These are phyloP conservation scores for Seriola rivoliana DNA, from an alignment of 2,113 vertebrate genomes.

Conservation along the genomic window DNA sequence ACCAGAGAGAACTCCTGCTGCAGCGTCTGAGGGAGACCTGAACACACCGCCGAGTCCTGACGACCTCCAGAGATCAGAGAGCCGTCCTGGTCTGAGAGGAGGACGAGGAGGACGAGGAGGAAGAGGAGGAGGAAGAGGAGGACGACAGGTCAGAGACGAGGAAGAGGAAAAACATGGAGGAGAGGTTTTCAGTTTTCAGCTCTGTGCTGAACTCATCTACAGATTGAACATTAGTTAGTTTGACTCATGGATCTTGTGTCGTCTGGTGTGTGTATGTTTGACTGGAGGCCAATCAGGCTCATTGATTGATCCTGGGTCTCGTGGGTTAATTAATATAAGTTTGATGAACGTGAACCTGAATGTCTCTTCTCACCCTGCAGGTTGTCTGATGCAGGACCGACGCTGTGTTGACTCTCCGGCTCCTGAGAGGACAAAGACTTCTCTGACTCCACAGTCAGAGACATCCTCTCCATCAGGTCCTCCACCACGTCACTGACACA, in stretches of 20 bases:
- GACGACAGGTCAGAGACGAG: background rate
- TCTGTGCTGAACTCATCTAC: too few species aligned
- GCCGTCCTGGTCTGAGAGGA: slow-evolving; percentile 85
- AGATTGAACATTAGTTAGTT: too few species aligned
- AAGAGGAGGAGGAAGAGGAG: too few species aligned
- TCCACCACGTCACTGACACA: slow-evolving; percentile 93
- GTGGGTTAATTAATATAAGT: too few species aligned
- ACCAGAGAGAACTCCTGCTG: slow-evolving; percentile 99
- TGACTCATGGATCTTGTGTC: too few species aligned
- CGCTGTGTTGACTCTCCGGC: slow-evolving; percentile 83
- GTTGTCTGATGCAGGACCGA: slow-evolving; percentile 79
- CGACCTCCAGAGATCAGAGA: slow-evolving; percentile 80
- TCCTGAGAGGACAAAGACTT: slow-evolving; percentile 89
- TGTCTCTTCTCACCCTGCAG: slow-evolving; percentile 65
- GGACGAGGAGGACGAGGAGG: background rate
- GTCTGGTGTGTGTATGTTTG: too few species aligned
- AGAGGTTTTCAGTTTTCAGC: too few species aligned
- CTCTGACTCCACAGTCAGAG: slow-evolving; percentile 90
- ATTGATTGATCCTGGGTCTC: too few species aligned
- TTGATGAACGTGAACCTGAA: too few species aligned
- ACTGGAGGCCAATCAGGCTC: too few species aligned
- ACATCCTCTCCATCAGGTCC: slow-evolving; percentile 93
- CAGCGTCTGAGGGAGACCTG: slow-evolving; percentile 93
- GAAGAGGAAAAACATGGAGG: too few species aligned
- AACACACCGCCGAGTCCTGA: slow-evolving; percentile 84